Percentiles rank a stretch among this genome's conserved stretches.
Evolutionary conservation across 2,113 vertebrate species (phyloP).

Genomic region (Lepisosteus osseus): DNA sequence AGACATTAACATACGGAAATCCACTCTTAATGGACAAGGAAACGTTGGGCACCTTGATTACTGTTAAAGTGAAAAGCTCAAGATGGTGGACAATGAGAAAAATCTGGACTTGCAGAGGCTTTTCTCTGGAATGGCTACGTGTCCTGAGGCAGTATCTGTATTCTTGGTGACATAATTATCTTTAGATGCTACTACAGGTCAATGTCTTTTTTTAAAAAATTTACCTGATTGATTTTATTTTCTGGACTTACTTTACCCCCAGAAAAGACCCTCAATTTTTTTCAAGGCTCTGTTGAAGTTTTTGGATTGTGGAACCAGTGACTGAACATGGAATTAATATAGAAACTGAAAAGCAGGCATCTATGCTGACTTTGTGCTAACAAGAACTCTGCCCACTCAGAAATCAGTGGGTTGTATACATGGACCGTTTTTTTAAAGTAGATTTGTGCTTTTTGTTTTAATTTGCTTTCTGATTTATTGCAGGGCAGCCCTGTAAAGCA

Average conservation of each 20-base stretch:
- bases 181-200: neutral
- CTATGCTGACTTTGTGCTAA: neutral
- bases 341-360: neutral
- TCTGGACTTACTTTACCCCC: too few species aligned
- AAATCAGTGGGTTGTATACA: neutral
- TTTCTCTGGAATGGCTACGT: neutral
- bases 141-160: neutral
- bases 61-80: neutral
- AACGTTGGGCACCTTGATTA: neutral
- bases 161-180: neutral
- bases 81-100: neutral
- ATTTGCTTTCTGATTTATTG: neutral
- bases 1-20: neutral
- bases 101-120: neutral
- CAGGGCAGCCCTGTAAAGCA: too few species aligned
- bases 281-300: neutral
- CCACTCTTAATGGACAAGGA: neutral
- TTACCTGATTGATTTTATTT: neutral
- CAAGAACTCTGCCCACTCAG: neutral
- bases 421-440: neutral
- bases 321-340: neutral
- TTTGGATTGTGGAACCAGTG: neutral
- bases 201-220: neutral
- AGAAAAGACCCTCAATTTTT: neutral
- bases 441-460: neutral